Percentiles rank a stretch among this genome's conserved stretches.
Evolutionary conservation across 2,797 vertebrate species (phyloP).

Genomic region (Benthosema pterotum): DNA sequence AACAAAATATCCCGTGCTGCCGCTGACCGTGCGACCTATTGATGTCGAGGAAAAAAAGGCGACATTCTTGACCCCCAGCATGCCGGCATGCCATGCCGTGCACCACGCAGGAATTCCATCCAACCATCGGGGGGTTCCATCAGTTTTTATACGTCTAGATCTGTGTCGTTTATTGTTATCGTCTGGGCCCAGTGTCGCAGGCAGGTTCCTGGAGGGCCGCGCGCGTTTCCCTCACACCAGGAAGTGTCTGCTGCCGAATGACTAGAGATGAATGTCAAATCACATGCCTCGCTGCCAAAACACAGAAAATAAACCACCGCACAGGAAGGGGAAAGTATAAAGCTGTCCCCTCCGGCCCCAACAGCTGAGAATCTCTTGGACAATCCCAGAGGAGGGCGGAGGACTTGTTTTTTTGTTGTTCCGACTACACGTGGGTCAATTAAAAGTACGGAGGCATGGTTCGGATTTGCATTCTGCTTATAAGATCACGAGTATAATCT

Average conservation of each 20-base stretch:
- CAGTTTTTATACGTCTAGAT: too few relatives aligned
- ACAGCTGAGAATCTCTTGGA: conserved; percentile 53
- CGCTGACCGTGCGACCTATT: too few relatives aligned
- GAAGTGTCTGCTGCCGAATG: conserved; percentile 45
- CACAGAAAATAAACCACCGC: conserved; percentile 54
- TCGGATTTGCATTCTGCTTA: conserved; percentile 36
- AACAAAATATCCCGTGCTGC: too few relatives aligned
- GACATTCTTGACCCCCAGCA: too few relatives aligned
- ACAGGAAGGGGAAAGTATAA: conserved; percentile 33
- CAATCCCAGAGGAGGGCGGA: conserved; percentile 25
- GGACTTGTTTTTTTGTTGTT: conserved; percentile 25
- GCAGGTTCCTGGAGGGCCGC: too few relatives aligned
- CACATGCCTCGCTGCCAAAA: conserved; percentile 64
- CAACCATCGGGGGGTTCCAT: too few relatives aligned
- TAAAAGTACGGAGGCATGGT: conserved; percentile 1
- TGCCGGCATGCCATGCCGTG: too few relatives aligned
- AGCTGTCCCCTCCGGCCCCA: background rate
- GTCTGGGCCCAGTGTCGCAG: too few relatives aligned
- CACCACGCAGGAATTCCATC: too few relatives aligned
- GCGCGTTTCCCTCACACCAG: conserved; percentile 32
- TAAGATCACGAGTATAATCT: conserved; percentile 7
- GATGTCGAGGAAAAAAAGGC: too few relatives aligned
- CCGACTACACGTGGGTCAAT: conserved; percentile 22
- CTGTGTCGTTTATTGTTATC: too few relatives aligned
- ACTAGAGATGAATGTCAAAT: conserved; percentile 66